Percentiles rank a stretch among this genome's conserved stretches.
These are phyloP conservation scores for Diadema setosum DNA, from an alignment of 35 echinoderm and acorn worm genomes.

Conservation along the genomic window DNA sequence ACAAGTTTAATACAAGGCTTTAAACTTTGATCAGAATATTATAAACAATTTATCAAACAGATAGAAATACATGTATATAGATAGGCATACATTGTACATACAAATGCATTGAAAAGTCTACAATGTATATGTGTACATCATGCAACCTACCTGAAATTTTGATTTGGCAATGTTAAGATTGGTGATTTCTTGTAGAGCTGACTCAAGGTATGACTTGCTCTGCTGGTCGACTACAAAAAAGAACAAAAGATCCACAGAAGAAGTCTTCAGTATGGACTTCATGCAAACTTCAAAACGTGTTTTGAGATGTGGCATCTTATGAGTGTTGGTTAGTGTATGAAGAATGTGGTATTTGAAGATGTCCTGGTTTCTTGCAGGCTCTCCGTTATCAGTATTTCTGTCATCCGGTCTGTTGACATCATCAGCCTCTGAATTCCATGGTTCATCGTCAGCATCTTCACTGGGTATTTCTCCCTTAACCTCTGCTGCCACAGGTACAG, in stretches of 20 bases:
- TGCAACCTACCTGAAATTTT: slow-evolving; percentile 71
- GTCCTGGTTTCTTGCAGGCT: not conserved
- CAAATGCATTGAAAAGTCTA: too few species aligned
- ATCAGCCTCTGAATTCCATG: not conserved
- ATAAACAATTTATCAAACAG: too few species aligned
- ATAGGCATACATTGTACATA: too few species aligned
- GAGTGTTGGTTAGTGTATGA: slow-evolving; percentile 73
- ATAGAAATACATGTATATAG: too few species aligned
- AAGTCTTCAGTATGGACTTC: slow-evolving; percentile 65
- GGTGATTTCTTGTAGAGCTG: slow-evolving; percentile 72
- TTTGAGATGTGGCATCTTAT: slow-evolving; percentile 72
- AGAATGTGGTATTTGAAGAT: slow-evolving; percentile 61
- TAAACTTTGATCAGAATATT: too few species aligned
- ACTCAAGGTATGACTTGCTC: slow-evolving; percentile 48
- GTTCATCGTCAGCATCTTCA: not conserved
- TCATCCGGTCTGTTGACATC: not conserved
- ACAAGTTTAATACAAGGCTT: too few species aligned
- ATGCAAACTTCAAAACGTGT: slow-evolving; percentile 68
- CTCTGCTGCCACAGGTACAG: not conserved
- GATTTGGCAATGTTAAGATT: slow-evolving; percentile 61
- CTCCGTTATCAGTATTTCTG: not conserved
- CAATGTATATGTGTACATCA: too few species aligned
- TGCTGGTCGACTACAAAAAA: slow-evolving; percentile 93
- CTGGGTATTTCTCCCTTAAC: not conserved
- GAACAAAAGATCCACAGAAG: slow-evolving; percentile 83